Evolutionary conservation across 2,888 invertebrate genomes (phyloP), one percentile per base, ranked within the genome.

Genomic region (Lasioglossum figueresi): DNA sequence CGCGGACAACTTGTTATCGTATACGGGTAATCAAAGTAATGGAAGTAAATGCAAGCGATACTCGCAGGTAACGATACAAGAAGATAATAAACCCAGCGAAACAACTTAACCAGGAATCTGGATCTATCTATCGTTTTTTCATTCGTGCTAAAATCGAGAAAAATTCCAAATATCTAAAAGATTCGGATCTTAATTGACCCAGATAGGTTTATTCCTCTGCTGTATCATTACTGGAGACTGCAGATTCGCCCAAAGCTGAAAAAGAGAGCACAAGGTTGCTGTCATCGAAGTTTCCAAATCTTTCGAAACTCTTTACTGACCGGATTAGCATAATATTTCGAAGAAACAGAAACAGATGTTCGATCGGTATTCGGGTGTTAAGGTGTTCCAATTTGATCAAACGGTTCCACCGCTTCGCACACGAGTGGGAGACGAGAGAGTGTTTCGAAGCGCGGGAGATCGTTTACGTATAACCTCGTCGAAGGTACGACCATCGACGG

Each of bases 381-480:
- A n/a, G 2, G 70, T 75, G 59, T 66, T 48, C 43, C 27, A 71
- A 82, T 59, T 63, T 52, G 34, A 43, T 4, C 56, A 56, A 56
- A 56, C 56, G n/a, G 27, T 45, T 23, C 5, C 73, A 31, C 48
- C 23, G 31, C 72, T 76, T 68, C 40, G 40, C 40, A 70, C 19
- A 56, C 72, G n/a, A 19, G n/a, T 76, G 43, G 43, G 23, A 37
- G 45, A 79, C 16, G 31, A 56, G 72, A 76, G 43, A 27, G 23
- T 23, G 43, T 43, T 43, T n/a, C 72, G n/a, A 16, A 84, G 84
- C 84, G 84, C 84, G 84, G 84, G 84, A 84, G 84, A 84, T 83
- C 66, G 79, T 75, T 79, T 56, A 68, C 79, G 56, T 84, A 76
- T 79, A 84, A 83, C 84, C 84, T 84, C 56, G 66, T 72, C 37